Percentiles rank a stretch among this genome's conserved stretches.
Evolutionary conservation across 2,113 vertebrate species (phyloP).

Genomic region (Formicarius rufipectus): DNA sequence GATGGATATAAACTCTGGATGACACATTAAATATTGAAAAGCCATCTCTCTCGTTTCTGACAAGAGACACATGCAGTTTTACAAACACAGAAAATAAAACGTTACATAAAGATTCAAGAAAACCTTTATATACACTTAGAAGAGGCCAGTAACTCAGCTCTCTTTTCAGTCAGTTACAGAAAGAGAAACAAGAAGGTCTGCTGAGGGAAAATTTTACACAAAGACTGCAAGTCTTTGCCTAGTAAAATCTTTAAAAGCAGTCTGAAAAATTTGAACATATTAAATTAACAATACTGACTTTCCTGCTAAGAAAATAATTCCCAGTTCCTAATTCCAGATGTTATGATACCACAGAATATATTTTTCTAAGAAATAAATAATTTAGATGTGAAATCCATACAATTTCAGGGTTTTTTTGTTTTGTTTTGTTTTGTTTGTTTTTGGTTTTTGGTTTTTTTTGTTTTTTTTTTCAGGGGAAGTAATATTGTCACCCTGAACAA

Average conservation of each 20-base stretch:
- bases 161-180: not conserved
- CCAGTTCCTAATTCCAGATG: not conserved
- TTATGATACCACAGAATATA: not conserved
- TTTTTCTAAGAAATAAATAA: not conserved
- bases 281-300: not conserved
- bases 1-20: not conserved
- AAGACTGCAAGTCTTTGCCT: not conserved
- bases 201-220: not conserved
- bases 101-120: not conserved
- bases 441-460: not conserved
- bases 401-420: too few species aligned
- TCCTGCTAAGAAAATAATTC: not conserved
- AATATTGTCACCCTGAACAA: not conserved
- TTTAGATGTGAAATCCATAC: not conserved
- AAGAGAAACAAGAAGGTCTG: not conserved
- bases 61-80: not conserved
- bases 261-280: not conserved
- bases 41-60: not conserved
- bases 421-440: too few species aligned
- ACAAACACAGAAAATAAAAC: not conserved
- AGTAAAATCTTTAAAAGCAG: not conserved
- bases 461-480: not conserved
- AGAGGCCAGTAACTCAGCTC: not conserved
- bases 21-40: conserved; percentile 1
- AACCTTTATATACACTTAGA: not conserved